Base-by-base conservation (phyloP, 30 jellyfish, hydroid and myxozoan genomes). In the Cassiopea xamachana region DNA sequence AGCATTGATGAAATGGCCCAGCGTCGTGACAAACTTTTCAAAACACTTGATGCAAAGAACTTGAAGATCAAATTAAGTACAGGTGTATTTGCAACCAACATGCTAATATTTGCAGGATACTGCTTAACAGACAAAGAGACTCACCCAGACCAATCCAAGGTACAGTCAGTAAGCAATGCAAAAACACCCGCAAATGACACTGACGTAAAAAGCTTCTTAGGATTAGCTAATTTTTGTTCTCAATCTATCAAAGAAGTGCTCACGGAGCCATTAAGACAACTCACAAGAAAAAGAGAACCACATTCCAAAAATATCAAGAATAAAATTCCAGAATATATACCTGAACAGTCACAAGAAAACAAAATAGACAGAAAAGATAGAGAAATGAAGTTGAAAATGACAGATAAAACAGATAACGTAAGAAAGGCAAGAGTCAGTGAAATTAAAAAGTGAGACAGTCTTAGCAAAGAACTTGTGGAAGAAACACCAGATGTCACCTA, bases 91-190 rank as follows among this genome's bases (percentile, higher is more conserved):
- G 80, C 73, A 27, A 85, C 72, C 48, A 74, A 69, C 48, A 48
- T 72, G 80, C 80, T 85, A 19, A 1, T 73, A 43, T 85, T 72
- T 85, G 83, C 84, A 18, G 87, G 93, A 71, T 85, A 67, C 71
- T 61, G 45, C 45, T 48, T 85, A 48, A 67, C 93, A 85, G 93
- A 85, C 48, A 73, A 73, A 75, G 93, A 73, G 76, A 85, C 43
- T 8, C 81, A 85, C 8, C 87, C 93, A 72, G 79, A 84, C 81
- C 18, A 70, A 68, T 67, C 80, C 44, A 84, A 84, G 44, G 81
- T 84, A 13, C 88, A 69, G 19, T 89, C 92, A 48, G 77, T 84
- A 17, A 58, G n/a, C n/a, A 72, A 85, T 75, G 80, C 92, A 67
- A 55, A 55, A 69, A 51, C 18, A 50, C 15, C 92, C 92, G 5